Evolutionary conservation across 2,888 invertebrate species (phyloP), one percentile per base, ranked within the genome.

Genomic region (Elmis aenea): DNA sequence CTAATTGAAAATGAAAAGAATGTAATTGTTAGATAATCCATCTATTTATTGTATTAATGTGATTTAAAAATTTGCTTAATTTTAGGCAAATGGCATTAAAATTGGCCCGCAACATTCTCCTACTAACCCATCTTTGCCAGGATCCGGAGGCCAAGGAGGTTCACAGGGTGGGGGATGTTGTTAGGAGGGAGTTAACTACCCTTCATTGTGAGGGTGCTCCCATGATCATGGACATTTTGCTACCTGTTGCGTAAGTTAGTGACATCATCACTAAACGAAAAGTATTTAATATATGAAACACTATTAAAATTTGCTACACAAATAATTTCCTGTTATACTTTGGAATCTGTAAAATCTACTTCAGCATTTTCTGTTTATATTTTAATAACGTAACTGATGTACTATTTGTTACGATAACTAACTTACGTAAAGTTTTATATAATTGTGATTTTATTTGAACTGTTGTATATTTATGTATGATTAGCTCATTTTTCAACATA

Each of bases 81-180:
- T 73, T 11, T 67, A 97, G 96, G 97, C 97, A 51, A 99, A 99
- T 70, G 97, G 99, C 58, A 99, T 99, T 68, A 99, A 99, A 79
- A 93, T 99, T 61, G 99, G 97, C 33, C 96, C 97, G 45, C 96
- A 97, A 71, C 95, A 97, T 74, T 92, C 95, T 45, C 91, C 92
- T 36, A 88, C 86, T 59, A 88, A 82, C 67, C 83, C 87, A 16
- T 81, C 81, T 58, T 70, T 85, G 66, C 79, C 85, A 28, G 85
- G 83, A 10, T 80, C 89, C 42, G 87, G 88, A 51, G 84, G 83
- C 43, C 84, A 85, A 47, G 86, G 87, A 42, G 81, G 81, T 26
- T 81, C 79, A 62, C 85, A 87, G 59, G 85, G 87, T 50, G 89
- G 90, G 50, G 92, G 93, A 65, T 95, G 95, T 74, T 95, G 88